Base-by-base conservation (phyloP, 2,113 vertebrate genomes). In the Larimichthys polyactis region DNA sequence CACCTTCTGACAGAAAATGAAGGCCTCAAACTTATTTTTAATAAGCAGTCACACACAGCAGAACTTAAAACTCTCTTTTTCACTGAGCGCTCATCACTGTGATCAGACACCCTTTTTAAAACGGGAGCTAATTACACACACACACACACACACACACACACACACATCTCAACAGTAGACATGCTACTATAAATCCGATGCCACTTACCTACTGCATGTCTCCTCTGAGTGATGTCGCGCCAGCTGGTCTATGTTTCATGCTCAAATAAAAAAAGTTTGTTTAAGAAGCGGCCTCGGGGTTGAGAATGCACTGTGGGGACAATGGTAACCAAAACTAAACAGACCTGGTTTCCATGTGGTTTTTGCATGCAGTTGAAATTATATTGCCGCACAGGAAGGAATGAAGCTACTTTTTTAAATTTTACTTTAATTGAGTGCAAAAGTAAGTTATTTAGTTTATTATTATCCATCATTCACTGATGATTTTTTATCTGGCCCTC, bases 71-170 rank as follows among this genome's bases (percentile, higher is more conserved):
- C 68, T 43, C 12, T 36, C 12, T 63, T 24, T 82, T 60, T 71
- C 24, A 51, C 40, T 72, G 22, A 70, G 65, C 63, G 68, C 27
- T 86, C 59, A 36, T 83, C 70, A 79, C 80, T 85, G 66, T 87
- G 77, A 90, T 89, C 81, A 87, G 70, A 75, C 65, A 71, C 49
- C 27, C 77, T 83, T 29, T 71, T 83, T 68, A 68, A 87, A 86
- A 54, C 55, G 2, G 52, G 29, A 62, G 81, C 58, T 88, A 84
- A 82, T 82, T 79, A 77, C 76, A 90, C 74, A 68, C 43, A 49
- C 62, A 79, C 76, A 81, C 68, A 59, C 22, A 71, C 62, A 36
- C 71, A 62, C 67, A 68, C 24, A 51, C 64, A 84, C 60, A 32
- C 52, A 36, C 24, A 52, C 36, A 29, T 9, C 52, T 82, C 58